Percentiles rank a stretch among this genome's conserved stretches.
Evolutionary conservation across 2,888 invertebrate species (phyloP).

Genomic region (Lepidonotus clava): DNA sequence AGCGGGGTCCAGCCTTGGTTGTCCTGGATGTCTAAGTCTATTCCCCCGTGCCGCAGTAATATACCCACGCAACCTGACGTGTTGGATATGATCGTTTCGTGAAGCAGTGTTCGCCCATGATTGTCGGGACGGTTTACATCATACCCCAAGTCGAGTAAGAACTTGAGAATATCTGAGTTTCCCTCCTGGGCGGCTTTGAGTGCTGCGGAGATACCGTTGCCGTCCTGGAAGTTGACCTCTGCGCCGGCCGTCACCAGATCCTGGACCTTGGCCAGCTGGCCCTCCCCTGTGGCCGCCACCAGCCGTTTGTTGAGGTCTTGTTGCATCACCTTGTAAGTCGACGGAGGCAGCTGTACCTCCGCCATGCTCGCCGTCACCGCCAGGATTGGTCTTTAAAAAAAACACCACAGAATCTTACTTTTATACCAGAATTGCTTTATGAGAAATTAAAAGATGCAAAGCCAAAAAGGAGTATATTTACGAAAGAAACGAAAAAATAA

Average conservation of each 20-base stretch:
- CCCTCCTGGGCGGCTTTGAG: constrained; percentile 44
- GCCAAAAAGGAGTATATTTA: background rate
- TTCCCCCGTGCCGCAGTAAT: background rate
- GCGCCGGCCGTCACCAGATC: constrained; percentile 45
- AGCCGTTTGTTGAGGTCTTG: constrained; percentile 54
- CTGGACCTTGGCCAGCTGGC: constrained; percentile 47
- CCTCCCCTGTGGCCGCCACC: background rate
- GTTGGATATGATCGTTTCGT: constrained; percentile 51
- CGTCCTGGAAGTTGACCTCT: constrained; percentile 54
- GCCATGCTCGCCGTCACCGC: constrained; percentile 31
- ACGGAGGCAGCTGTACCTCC: background rate
- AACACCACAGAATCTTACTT: background rate
- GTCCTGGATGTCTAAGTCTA: constrained; percentile 47
- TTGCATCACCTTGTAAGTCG: constrained; percentile 36
- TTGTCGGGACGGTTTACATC: constrained; percentile 31
- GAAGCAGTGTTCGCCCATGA: constrained; percentile 52
- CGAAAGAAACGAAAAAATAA: background rate
- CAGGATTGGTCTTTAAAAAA: background rate
- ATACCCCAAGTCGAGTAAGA: constrained; percentile 32
- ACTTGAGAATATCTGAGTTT: constrained; percentile 15
- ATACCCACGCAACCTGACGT: constrained; percentile 24
- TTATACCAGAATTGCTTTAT: too few species aligned
- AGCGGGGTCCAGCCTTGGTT: constrained; percentile 56
- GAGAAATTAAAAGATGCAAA: too few species aligned
- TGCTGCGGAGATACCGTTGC: constrained; percentile 38